Evolutionary conservation across 2,113 vertebrate species (phyloP).

Genomic region (Upupa epops): DNA sequence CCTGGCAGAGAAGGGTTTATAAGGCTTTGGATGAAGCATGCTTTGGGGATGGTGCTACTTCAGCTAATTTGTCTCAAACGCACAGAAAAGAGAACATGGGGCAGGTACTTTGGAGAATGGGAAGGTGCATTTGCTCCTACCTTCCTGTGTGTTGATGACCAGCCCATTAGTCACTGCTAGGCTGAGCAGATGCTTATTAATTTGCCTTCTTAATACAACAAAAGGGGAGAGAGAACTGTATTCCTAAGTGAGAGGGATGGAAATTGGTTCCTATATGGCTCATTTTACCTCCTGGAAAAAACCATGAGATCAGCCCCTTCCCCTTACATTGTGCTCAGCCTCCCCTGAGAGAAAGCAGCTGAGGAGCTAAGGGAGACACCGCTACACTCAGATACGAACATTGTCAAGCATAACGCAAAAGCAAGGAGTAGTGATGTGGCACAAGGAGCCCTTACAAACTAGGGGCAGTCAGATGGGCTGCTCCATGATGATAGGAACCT

Average conservation of each 20-base stretch:
- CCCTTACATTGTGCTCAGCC: neutral
- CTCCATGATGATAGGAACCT: neutral
- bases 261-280: neutral
- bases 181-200: too few relatives aligned
- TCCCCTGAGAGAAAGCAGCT: neutral
- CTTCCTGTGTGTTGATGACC: neutral
- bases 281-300: neutral
- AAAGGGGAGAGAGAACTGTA: neutral
- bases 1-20: neutral
- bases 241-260: neutral
- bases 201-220: neutral
- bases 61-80: neutral
- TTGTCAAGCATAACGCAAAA: neutral
- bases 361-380: neutral
- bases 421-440: neutral
- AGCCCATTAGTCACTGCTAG: neutral
- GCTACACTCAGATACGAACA: neutral
- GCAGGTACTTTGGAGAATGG: neutral
- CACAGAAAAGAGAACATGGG: neutral
- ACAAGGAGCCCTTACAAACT: neutral
- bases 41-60: neutral
- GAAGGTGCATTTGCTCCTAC: neutral
- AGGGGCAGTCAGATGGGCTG: neutral
- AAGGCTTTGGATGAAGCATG: neutral
- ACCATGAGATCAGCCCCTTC: neutral